Conservation (phyloP, 2,797 vertebrate species). For the Gobio occitaniae region DNA sequence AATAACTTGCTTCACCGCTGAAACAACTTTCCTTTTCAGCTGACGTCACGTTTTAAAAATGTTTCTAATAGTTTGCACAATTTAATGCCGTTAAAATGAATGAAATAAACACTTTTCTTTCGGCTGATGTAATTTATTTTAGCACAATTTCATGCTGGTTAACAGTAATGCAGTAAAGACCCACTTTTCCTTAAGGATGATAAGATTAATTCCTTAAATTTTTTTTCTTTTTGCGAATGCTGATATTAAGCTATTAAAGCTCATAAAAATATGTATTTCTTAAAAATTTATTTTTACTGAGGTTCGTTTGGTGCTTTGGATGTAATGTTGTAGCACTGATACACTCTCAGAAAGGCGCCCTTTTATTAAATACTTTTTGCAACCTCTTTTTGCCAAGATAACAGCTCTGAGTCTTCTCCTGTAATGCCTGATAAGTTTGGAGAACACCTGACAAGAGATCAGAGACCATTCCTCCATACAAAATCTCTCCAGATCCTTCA, state of each 20-base stretch:
- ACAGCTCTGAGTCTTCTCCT: too few species aligned
- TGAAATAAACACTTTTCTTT: background rate
- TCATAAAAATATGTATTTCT: background rate
- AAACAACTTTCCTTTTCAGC: slow-evolving; percentile 2
- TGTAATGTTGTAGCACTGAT: background rate
- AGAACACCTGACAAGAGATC: background rate
- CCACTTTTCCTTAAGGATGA: background rate
- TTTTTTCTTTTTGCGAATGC: background rate
- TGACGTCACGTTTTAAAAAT: background rate
- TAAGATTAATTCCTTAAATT: background rate
- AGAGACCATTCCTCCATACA: background rate
- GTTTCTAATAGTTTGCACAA: background rate
- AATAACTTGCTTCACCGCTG: background rate
- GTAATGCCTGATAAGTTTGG: background rate
- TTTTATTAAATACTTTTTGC: background rate
- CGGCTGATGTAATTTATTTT: background rate
- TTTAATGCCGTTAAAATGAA: background rate
- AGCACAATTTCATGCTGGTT: background rate
- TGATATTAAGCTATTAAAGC: background rate
- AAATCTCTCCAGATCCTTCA: background rate
- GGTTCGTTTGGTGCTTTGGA: background rate
- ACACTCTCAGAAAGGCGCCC: background rate
- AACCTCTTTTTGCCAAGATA: background rate
- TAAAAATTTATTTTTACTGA: background rate
- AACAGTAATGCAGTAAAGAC: background rate